Evolutionary conservation across 2,797 vertebrate genomes (phyloP), one percentile per base, ranked within the genome.

Genomic region (Siniperca undulata): DNA sequence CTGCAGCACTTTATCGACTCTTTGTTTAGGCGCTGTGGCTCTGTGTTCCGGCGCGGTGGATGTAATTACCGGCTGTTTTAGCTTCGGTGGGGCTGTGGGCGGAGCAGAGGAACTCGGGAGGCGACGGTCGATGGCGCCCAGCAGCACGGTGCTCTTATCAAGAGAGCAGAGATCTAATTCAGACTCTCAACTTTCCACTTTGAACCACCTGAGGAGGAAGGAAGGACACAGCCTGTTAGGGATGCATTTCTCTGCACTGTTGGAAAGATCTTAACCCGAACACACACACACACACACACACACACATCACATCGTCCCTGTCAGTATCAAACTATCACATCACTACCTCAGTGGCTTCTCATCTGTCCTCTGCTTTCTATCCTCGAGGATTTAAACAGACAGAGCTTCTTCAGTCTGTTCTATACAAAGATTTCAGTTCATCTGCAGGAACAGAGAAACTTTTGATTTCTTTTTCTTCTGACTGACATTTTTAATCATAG

Each of bases 61-160:
- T 66, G 80, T 85, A 83, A 89, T 90, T 86, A 91, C 79, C 59
- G 65, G 74, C 61, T 72, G 81, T 65, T 87, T 87, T 76, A 87
- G 73, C 60, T 36, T 44, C 0, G 75, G 70, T n/a, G 27, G 38
- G 38, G 48, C 53, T 80, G 53, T 4, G 42, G 74, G 66, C 7
- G 0, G 69, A 65, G 70, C 16, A 24, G 30, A 64, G 80, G 71
- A 76, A 72, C 73, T 74, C 48, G 1, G 36, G 78, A 73, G 80
- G 56, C 22, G 46, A 27, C 30, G 74, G 87, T 88, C 80, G 85
- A 87, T 89, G 71, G 83, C 19, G 46, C 80, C 86, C 3, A 62
- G 65, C 78, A 50, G 80, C 66, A 0, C 5, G 7, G 67, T 2
- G 70, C 85, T 82, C 82, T 80, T 70, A 89, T 80, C 69, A n/a